phyloP scores from a whole-genome alignment of 2,888 invertebrate species.

The Lamproptera curius region DNA sequence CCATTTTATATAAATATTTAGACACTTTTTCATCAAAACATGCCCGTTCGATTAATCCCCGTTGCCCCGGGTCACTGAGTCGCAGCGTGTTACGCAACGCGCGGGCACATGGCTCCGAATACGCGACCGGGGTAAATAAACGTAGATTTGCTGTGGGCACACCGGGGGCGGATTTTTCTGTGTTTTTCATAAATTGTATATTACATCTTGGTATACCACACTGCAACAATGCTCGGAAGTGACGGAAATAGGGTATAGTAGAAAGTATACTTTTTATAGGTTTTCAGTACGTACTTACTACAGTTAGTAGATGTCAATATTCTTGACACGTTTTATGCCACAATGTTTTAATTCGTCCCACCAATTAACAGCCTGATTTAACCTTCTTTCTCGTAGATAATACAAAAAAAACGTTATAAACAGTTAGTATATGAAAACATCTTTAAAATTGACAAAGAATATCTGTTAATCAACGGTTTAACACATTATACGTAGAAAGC shows the following conservation, averaged over 20 bases:
- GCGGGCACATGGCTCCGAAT: conserved; percentile 2
- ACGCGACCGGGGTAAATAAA: conserved; percentile 15
- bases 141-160: neutral
- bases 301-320: too few species aligned
- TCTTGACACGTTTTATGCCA: too few species aligned
- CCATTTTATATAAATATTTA: too few species aligned
- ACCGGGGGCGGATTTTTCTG: neutral
- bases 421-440: neutral
- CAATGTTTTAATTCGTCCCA: neutral
- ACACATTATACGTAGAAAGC: too few species aligned
- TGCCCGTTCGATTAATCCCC: too few species aligned
- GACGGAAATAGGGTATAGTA: too few species aligned
- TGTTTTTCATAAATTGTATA: too few species aligned
- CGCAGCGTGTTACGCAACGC: neutral
- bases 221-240: too few species aligned
- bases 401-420: neutral
- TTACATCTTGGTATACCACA: too few species aligned
- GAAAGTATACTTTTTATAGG: too few species aligned
- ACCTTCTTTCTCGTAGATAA: neutral
- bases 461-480: neutral
- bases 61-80: conserved; percentile 2
- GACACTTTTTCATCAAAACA: too few species aligned
- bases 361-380: neutral
- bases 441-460: neutral
- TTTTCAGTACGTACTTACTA: too few species aligned